Base-by-base conservation (phyloP, 2,113 vertebrate genomes). In the Mellivora capensis region DNA sequence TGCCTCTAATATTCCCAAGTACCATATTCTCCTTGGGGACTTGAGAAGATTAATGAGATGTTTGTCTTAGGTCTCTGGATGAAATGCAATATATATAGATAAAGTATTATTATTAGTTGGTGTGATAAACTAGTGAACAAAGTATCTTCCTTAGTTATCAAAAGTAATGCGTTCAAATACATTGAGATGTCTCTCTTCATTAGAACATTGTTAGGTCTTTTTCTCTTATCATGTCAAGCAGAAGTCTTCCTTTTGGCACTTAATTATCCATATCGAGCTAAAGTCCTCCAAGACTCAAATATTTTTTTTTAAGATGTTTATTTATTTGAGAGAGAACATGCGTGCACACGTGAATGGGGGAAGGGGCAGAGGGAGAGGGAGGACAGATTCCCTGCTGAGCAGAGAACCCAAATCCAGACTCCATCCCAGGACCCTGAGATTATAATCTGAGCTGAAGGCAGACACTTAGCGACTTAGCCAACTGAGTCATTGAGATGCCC, bases 91-190 rank as follows among this genome's bases (percentile, higher is more conserved):
- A 92, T 80, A 83, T 80, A 10, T 80, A 93, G 29, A 74, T 42
- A 91, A 93, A 94, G 15, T 84, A 81, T 67, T 97, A 23, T 13
- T 90, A 61, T 25, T 94, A 96, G 90, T 91, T 97, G 42, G 52
- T 93, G 80, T 91, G 23, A 87, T 31, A 93, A 76, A 69, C 72
- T 94, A 95, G 91, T 91, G 23, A 96, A 84, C 79, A 86, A 95
- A 94, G 62, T 90, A 67, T 64, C 29, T 81, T 93, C 79, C 11
- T 90, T 85, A 54, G 20, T 80, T 95, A 94, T 84, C 87, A 95
- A 81, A 80, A 91, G 44, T 79, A 93, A 49, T 95, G 44, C 95
- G n/a, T 92, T 97, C 11, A 93, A 87, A 96, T 83, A 27, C 59
- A 80, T 54, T 96, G 64, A 95, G 71, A 83, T 23, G 3, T 39